phyloP scores from a whole-genome alignment of 1,140 invertebrate species.

The Leptopilina boulardi region DNA sequence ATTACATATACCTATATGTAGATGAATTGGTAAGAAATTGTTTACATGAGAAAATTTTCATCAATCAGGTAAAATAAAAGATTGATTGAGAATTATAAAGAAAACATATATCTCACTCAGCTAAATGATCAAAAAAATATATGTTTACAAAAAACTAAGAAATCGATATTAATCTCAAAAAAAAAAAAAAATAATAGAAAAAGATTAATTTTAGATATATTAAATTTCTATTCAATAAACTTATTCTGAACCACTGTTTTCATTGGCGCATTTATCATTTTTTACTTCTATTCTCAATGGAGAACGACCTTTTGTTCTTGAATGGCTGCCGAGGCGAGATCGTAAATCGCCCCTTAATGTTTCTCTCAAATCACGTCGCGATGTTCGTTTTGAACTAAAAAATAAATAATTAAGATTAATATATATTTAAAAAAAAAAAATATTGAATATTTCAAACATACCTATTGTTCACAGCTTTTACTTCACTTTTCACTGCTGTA shows the following conservation, averaged over 20 bases:
- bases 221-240: not conserved
- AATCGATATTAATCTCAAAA: not conserved
- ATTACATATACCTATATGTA: too few species aligned
- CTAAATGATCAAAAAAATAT: not conserved
- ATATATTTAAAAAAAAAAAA: not conserved
- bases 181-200: not conserved
- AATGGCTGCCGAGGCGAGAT: conserved; percentile 65
- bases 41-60: too few species aligned
- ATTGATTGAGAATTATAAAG: too few species aligned
- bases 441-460: not conserved
- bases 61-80: too few species aligned
- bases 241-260: conserved; percentile 60
- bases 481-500: conserved; percentile 19
- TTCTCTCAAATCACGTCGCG: conserved; percentile 59
- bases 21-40: too few species aligned
- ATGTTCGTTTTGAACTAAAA: conserved; percentile 54
- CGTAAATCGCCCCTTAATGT: conserved; percentile 63
- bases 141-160: not conserved
- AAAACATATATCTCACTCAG: not conserved
- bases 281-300: conserved; percentile 71
- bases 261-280: conserved; percentile 68
- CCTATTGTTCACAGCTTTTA: conserved; percentile 25
- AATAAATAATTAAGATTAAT: conserved; percentile 32
- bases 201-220: not conserved
- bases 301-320: conserved; percentile 64